Base-by-base conservation (phyloP, 2,888 invertebrate genomes). In the Lordiphosa fenestrarum region DNA sequence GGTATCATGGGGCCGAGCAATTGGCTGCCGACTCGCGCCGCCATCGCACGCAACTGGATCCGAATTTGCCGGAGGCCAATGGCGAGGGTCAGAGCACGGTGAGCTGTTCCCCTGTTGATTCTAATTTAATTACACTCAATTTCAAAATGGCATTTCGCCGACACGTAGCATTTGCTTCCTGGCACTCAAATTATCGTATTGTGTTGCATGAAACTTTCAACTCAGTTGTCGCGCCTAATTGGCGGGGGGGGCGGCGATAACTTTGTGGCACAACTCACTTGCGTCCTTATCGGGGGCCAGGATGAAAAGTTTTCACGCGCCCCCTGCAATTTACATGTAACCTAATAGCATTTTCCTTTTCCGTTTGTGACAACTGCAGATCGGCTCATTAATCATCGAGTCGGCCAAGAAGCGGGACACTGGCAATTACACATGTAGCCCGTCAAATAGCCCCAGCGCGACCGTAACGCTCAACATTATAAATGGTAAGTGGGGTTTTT, bases 391-490 rank as follows among this genome's bases (percentile, higher is more conserved):
- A 87, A 88, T 89, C 87, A 90, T 90, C 82, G 89, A 89, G 84
- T 88, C 88, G 70, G 88, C 88, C 75, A 89, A 88, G 86, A 90
- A 90, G 83, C 87, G 86, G 71, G 89, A 90, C 84, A 87, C 88
- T 75, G 90, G 96, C 86, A 96, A 96, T 91, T 99, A 98, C 92
- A 97, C 98, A 71, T 97, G 98, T 91, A 94, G 95, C 87, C 98
- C 98, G 82, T 96, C 96, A 86, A 98, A 98, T 91, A 93, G 96
- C 78, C 95, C 95, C 91, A 94, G 95, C 75, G 95, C 96, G 82
- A 96, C 95, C 89, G 95, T 96, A 72, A 93, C 95, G 88, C 93
- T 97, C 85, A 96, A 97, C 91, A 96, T 97, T 81, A 93, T 97
- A 86, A 96, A 96, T 91, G 96, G 97, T 96, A 90, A 92, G 92